phyloP scores from a whole-genome alignment of 2,113 vertebrate species.

The Strix uralensis region DNA sequence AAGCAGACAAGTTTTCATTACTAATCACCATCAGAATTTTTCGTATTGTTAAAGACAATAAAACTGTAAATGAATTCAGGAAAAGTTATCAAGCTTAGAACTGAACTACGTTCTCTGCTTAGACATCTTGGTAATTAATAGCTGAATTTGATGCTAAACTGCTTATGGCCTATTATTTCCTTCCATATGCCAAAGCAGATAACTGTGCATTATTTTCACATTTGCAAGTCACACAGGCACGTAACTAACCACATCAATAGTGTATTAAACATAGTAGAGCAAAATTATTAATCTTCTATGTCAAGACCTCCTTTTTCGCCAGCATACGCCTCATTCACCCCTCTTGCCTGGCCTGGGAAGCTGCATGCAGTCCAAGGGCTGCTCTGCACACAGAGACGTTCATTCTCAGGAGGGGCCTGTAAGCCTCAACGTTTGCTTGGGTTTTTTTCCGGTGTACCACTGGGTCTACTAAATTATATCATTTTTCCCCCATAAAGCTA shows the following conservation, averaged over 20 bases:
- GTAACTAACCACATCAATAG: background rate
- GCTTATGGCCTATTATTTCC: background rate
- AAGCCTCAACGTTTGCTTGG: background rate
- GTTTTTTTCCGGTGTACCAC: background rate
- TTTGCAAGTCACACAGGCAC: background rate
- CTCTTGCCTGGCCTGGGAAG: background rate
- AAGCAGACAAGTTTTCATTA: background rate
- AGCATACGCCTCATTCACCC: background rate
- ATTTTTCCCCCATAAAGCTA: background rate
- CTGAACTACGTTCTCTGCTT: background rate
- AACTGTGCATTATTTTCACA: background rate
- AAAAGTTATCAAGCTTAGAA: background rate
- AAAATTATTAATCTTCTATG: background rate
- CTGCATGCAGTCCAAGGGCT: background rate
- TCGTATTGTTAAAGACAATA: background rate
- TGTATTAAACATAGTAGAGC: background rate
- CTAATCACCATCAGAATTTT: background rate
- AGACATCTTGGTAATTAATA: background rate
- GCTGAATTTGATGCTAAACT: background rate
- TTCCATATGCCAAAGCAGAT: background rate
- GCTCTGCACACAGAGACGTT: background rate
- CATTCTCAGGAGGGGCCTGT: background rate
- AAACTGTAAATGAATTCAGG: background rate
- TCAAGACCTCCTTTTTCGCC: background rate
- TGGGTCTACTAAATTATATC: constrained; percentile 1